Evolutionary conservation across 1,140 invertebrate genomes (phyloP), one percentile per base, ranked within the genome.

Genomic region (Drosophila sp.): DNA sequence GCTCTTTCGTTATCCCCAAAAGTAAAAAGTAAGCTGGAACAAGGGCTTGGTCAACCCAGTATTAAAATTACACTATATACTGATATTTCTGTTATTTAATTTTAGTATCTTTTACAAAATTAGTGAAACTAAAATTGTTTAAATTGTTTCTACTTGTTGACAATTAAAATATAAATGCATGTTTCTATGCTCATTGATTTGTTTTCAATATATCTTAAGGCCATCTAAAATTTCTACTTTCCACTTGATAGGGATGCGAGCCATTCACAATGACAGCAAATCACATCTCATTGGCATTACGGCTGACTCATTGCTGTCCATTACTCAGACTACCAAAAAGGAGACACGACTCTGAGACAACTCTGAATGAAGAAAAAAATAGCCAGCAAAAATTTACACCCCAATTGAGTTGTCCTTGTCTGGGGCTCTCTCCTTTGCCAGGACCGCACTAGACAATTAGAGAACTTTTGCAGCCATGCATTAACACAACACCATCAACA

Each of bases 401-500:
- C 76, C 69, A 79, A 76, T 76, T 66, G 55, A 72, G 68, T 47
- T 67, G 72, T 78, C 41, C 55, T 60, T 50, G 61, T 23, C 25
- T 33, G 40, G 30, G 11, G 38, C 41, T 38, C 61, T 61, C 54
- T 30, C 57, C 8, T 11, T 10, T 10, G 17, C 3, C 35, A 38
- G 35, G 35, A 38, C 60, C 38, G 54, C 76, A 72, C 64, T 65
- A 75, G 82, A 84, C 80, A 89, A 89, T 89, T 89, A 90, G 84
- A 79, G 50, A 90, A 89, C 77, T 90, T 84, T 78, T 58, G 72
- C 80, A 84, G 85, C 72, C 74, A 78, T 84, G 77, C 84, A 89
- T 87, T 89, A 89, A 89, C 77, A 83, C 66, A 83, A 84, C 73
- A 73, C 79, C 79, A 79, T 79, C 74, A 50, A 58, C 66, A 66